These are phyloP conservation scores for Tholera decimalis DNA, from an alignment of 2,888 invertebrate genomes.

Conservation along the genomic window DNA sequence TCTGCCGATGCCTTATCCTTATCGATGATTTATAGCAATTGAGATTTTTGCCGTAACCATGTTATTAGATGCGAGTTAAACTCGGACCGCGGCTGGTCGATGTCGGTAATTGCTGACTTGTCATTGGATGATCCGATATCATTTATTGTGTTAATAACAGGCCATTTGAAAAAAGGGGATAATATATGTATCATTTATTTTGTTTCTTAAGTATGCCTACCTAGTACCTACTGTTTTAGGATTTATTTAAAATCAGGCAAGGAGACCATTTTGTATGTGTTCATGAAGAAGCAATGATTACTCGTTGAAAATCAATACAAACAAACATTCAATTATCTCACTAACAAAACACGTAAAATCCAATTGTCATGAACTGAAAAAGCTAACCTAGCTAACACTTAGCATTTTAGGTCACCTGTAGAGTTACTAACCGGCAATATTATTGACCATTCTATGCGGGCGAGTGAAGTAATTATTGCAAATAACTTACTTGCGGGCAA, in stretches of 20 bases:
- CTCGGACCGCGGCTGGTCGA: slow-evolving; percentile 75
- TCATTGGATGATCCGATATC: slow-evolving; percentile 81
- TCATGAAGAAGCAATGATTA: slow-evolving; percentile 13
- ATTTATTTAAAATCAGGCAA: slow-evolving; percentile 13
- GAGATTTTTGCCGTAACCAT: slow-evolving; percentile 87
- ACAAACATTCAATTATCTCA: slow-evolving; percentile 23
- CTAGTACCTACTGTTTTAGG: slow-evolving; percentile 8
- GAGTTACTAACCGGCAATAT: slow-evolving; percentile 36
- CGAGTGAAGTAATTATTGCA: slow-evolving; percentile 80
- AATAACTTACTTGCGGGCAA: slow-evolving; percentile 80
- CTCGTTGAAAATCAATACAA: slow-evolving; percentile 25
- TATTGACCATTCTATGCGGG: slow-evolving; percentile 74
- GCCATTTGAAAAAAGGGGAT: slow-evolving; percentile 54
- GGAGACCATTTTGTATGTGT: slow-evolving; percentile 2
- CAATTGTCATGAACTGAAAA: slow-evolving; percentile 22
- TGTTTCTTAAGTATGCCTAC: slow-evolving; percentile 32
- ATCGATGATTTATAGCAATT: slow-evolving; percentile 90
- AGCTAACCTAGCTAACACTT: slow-evolving; percentile 22
- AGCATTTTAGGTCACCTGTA: slow-evolving; percentile 62
- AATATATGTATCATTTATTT: slow-evolving; percentile 38
- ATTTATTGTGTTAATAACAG: slow-evolving; percentile 75
- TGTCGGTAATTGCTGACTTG: slow-evolving; percentile 85
- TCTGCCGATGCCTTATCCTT: slow-evolving; percentile 87
- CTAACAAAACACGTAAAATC: slow-evolving; percentile 7
- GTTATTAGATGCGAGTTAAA: slow-evolving; percentile 87